A percentile compares a stretch with the other conserved stretches of the same genome.
These are phyloP conservation scores for Tethya wilhelma DNA, from an alignment of 37 sponge, comb jelly and placozoan species.

Conservation along the genomic window DNA sequence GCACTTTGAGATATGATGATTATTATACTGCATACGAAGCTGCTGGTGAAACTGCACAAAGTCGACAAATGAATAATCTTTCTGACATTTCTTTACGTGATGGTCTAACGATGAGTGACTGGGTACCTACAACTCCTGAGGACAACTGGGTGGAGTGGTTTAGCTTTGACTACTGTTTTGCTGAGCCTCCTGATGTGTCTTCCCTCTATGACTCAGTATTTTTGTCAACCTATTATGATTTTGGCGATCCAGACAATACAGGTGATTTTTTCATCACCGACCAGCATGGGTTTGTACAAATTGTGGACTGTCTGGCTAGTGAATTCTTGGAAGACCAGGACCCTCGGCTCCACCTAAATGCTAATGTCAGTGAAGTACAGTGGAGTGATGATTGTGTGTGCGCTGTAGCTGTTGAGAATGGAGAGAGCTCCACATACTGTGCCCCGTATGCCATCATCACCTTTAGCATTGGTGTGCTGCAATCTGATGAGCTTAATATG, in stretches of 20 bases:
- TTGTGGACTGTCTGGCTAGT: slow-evolving; percentile 18
- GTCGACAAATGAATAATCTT: neutral
- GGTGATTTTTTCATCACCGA: slow-evolving; percentile 35
- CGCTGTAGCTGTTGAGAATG: neutral
- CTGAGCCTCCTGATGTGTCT: neutral
- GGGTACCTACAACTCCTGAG: neutral
- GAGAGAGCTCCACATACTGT: slow-evolving; percentile 12
- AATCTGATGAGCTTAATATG: neutral
- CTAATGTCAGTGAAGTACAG: slow-evolving; percentile 20
- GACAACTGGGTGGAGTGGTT: slow-evolving; percentile 27
- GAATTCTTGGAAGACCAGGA: slow-evolving; percentile 9
- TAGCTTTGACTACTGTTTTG: slow-evolving; percentile 14
- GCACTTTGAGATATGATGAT: too few species aligned
- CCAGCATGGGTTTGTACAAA: slow-evolving; percentile 8
- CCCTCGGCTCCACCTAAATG: slow-evolving; percentile 15
- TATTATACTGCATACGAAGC: too few species aligned
- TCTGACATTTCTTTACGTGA: slow-evolving; percentile 24
- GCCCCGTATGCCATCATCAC: slow-evolving; percentile 40
- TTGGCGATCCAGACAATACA: slow-evolving; percentile 3
- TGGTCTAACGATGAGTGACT: neutral
- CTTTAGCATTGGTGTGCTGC: slow-evolving; percentile 56
- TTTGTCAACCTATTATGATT: neutral
- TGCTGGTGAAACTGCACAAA: too few species aligned
- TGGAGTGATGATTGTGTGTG: slow-evolving; percentile 58
- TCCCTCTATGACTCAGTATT: neutral